Evolutionary conservation across 1,140 invertebrate genomes (phyloP), one percentile per base, ranked within the genome.

Genomic region (Berghia stephanieae): DNA sequence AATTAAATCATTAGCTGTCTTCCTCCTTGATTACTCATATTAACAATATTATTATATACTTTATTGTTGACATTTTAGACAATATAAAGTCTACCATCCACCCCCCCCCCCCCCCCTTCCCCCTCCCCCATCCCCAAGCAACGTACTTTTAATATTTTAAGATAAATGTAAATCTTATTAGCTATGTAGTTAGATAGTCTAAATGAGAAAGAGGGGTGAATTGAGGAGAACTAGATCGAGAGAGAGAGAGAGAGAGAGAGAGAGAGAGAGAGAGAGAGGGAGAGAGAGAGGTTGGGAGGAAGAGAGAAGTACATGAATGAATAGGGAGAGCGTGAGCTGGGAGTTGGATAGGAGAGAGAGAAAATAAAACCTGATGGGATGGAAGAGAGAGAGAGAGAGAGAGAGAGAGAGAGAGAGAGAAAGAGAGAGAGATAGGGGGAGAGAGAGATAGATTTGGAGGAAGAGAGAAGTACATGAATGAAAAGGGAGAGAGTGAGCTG

Each of bases 51-150:
- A n/a, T n/a, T n/a, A n/a, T n/a, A n/a, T n/a, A n/a, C n/a, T n/a
- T n/a, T n/a, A n/a, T n/a, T n/a, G n/a, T n/a, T n/a, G n/a, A n/a
- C n/a, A n/a, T n/a, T n/a, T n/a, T n/a, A n/a, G n/a, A n/a, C n/a
- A n/a, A n/a, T n/a, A n/a, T n/a, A n/a, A n/a, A n/a, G n/a, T n/a
- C n/a, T n/a, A n/a, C n/a, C n/a, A n/a, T n/a, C n/a, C n/a, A n/a
- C n/a, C n/a, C n/a, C n/a, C n/a, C n/a, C n/a, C n/a, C n/a, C n/a
- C n/a, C n/a, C n/a, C n/a, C 71, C 71, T 55, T 10, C 46, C 71
- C 71, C 71, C 52, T n/a, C 71, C 71, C 13, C 40, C 46, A 34
- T 73, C 71, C 34, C 52, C 46, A 4, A 49, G 71, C 42, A 49
- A 38, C 16, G 24, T 31, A 27, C 10, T 16, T 63, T 16, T 8